phyloP scores from a whole-genome alignment of 2,113 vertebrate species.

The Catharus fuscescens region DNA sequence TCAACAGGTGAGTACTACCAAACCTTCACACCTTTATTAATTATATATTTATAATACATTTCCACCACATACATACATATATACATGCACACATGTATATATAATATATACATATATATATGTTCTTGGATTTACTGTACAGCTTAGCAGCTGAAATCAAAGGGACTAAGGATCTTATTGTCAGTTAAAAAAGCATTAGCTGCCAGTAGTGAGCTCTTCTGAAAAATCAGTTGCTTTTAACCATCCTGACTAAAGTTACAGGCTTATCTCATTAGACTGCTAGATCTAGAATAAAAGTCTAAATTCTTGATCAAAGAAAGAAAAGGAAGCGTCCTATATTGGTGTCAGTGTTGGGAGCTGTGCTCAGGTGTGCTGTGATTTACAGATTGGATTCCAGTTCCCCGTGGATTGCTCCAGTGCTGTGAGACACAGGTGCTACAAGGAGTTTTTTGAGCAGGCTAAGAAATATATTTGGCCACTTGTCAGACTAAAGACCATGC shows the following conservation, averaged over 20 bases:
- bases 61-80: background rate
- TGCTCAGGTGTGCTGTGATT: background rate
- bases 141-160: background rate
- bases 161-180: background rate
- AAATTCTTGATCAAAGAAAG: background rate
- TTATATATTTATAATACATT: background rate
- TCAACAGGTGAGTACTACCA: background rate
- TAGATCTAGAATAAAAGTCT: background rate
- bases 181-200: background rate
- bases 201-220: background rate
- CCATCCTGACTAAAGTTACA: background rate
- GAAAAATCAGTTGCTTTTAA: background rate
- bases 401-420: background rate
- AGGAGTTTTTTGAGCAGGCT: background rate
- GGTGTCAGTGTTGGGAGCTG: background rate
- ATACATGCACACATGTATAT: background rate
- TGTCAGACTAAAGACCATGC: slow-evolving; percentile 40
- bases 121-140: background rate
- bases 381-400: background rate
- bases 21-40: background rate
- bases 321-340: background rate
- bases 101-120: background rate
- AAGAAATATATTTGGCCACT: background rate
- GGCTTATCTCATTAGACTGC: background rate
- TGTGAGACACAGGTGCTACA: background rate